A percentile compares a stretch with the other conserved stretches of the same genome.
These are phyloP conservation scores for Leptinotarsa haldemani DNA, from an alignment of 2,888 invertebrate species.

Conservation along the genomic window DNA sequence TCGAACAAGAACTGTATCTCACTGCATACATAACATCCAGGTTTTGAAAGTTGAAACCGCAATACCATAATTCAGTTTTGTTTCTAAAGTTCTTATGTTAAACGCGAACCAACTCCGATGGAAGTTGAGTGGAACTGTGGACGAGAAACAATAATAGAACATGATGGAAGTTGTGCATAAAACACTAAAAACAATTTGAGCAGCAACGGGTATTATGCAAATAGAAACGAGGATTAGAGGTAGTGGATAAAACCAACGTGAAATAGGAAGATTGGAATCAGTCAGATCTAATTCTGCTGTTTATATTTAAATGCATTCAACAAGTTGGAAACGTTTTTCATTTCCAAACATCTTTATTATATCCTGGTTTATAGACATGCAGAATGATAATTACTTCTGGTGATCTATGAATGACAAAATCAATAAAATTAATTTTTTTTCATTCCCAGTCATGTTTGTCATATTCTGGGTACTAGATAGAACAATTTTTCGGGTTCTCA, in stretches of 20 bases:
- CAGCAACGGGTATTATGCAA: slow-evolving; percentile 48
- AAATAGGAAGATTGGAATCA: slow-evolving; percentile 27
- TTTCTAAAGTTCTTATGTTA: slow-evolving; percentile 28
- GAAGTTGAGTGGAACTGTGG: slow-evolving; percentile 34
- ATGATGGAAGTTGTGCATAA: slow-evolving; percentile 38
- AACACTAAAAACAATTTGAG: slow-evolving; percentile 46
- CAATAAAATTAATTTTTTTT: no score
- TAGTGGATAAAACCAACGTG: slow-evolving; percentile 32
- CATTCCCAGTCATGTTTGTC: no score
- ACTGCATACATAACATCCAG: no score
- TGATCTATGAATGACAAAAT: no score
- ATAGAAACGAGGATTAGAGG: slow-evolving; percentile 44
- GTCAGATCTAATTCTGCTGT: slow-evolving; percentile 12
- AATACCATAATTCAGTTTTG: not conserved
- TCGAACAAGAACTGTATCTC: no score
- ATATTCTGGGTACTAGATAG: no score
- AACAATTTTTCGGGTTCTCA: no score
- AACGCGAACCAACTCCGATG: slow-evolving; percentile 31
- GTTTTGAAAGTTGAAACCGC: not conserved
- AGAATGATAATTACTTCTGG: no score
- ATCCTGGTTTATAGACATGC: not conserved
- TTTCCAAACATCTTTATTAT: slow-evolving; percentile 1
- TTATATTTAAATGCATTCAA: slow-evolving; percentile 26
- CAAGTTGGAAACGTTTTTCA: slow-evolving; percentile 17
- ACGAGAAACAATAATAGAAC: slow-evolving; percentile 40